Evolutionary conservation across 1,140 invertebrate species (phyloP).

Genomic region (Arctopsyche grandis): DNA sequence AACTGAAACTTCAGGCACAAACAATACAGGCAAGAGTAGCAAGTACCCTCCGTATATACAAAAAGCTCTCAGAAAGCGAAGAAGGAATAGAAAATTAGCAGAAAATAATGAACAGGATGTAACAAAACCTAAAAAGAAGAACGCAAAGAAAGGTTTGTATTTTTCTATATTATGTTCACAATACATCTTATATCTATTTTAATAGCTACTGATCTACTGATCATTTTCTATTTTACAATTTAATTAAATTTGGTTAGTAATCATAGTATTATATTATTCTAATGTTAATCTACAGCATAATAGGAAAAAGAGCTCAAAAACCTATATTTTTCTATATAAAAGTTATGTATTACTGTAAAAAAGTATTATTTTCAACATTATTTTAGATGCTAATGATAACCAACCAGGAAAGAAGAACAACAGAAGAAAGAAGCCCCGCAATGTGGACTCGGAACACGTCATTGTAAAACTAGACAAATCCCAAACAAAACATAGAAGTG

Average conservation of each 20-base stretch:
- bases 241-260: no score
- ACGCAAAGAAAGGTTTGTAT: conserved; percentile 41
- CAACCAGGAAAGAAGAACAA: conserved; percentile 38
- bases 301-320: no score
- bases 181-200: no score
- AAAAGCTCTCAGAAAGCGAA: conserved; percentile 47
- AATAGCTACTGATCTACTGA: no score
- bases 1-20: conserved; percentile 48
- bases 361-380: no score
- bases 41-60: conserved; percentile 55
- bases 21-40: conserved; percentile 49
- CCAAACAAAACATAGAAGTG: conserved; percentile 72
- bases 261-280: no score
- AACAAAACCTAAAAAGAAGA: conserved; percentile 67
- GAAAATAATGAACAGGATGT: conserved; percentile 63
- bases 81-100: conserved; percentile 55
- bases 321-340: no score
- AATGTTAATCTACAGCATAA: no score
- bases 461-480: conserved; percentile 57
- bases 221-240: no score
- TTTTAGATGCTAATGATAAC: conserved; percentile 40
- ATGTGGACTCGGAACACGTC: conserved; percentile 47
- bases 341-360: no score
- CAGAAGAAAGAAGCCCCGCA: conserved; percentile 48
- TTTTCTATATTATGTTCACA: no score